These are phyloP conservation scores for Sinopyrophorus schimmeli DNA, from an alignment of 2,888 invertebrate genomes.

Conservation along the genomic window DNA sequence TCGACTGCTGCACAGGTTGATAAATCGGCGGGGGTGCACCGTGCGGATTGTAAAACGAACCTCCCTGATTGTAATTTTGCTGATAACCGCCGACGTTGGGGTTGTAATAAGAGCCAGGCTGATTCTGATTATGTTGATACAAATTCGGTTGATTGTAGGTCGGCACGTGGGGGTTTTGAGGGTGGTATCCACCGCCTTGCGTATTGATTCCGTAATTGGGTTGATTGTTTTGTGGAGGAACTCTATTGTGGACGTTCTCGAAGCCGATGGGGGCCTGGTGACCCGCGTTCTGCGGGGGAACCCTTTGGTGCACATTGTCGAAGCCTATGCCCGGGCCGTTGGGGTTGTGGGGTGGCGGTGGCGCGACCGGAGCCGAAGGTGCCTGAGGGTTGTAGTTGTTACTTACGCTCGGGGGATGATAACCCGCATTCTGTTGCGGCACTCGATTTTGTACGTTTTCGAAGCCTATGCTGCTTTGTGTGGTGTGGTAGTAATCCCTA, in stretches of 20 bases:
- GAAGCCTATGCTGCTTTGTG: too few species aligned
- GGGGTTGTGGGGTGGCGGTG: slow-evolving; percentile 1
- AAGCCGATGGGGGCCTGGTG: slow-evolving; percentile 4
- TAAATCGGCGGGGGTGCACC: slow-evolving; percentile 21
- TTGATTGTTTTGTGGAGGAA: slow-evolving; percentile 4
- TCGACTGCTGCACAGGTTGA: slow-evolving; percentile 23
- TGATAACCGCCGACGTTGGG: slow-evolving; percentile 3
- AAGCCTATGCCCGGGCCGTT: slow-evolving; percentile 15
- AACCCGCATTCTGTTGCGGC: too few species aligned
- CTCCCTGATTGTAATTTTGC: too few species aligned
- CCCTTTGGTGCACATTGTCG: slow-evolving; percentile 17
- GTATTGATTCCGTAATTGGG: not conserved
- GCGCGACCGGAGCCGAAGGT: not conserved
- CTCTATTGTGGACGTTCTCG: slow-evolving; percentile 10
- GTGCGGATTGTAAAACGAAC: too few species aligned
- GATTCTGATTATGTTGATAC: not conserved
- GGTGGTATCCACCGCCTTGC: slow-evolving; percentile 1
- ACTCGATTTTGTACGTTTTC: too few species aligned
- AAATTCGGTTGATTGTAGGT: not conserved
- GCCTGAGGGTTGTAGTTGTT: not conserved
- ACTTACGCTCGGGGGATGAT: too few species aligned
- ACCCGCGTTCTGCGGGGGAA: not conserved
- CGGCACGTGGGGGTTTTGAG: not conserved
- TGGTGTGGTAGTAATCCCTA: not conserved
- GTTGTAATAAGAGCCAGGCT: slow-evolving; percentile 19